Evolutionary conservation across 2,888 invertebrate genomes (phyloP).

Genomic region (Drosophila bunnanda): DNA sequence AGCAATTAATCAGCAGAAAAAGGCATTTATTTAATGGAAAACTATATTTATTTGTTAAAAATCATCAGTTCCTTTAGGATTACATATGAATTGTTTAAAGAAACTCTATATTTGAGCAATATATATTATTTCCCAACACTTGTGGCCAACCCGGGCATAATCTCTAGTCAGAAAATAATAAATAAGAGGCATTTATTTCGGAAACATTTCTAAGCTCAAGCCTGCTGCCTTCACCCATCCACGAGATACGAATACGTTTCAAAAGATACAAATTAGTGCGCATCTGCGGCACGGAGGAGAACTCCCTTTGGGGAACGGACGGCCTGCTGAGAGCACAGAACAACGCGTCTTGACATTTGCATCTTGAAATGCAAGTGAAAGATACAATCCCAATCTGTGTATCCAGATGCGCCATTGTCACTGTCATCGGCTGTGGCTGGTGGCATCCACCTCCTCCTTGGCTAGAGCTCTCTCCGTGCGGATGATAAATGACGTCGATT

Average conservation of each 20-base stretch:
- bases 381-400: conserved; percentile 81
- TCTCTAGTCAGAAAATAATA: conserved; percentile 14
- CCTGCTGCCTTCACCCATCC: conserved; percentile 14
- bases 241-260: conserved; percentile 14
- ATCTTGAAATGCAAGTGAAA: conserved; percentile 83
- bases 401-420: conserved; percentile 62
- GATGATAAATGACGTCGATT: conserved; percentile 82
- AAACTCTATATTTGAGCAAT: background rate
- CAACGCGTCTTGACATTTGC: conserved; percentile 78
- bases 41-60: background rate
- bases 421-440: conserved; percentile 50
- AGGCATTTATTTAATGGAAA: background rate
- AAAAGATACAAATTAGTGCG: conserved; percentile 44
- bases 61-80: background rate
- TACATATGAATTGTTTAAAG: background rate
- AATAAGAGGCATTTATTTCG: conserved; percentile 22
- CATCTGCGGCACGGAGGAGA: conserved; percentile 49
- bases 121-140: background rate
- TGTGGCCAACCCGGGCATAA: conserved; percentile 7
- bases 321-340: conserved; percentile 27
- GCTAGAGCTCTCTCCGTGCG: conserved; percentile 54
- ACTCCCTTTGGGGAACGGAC: conserved; percentile 1
- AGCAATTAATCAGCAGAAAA: background rate
- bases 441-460: conserved; percentile 35
- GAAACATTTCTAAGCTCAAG: conserved; percentile 7